Evolutionary conservation across 1,140 invertebrate genomes (phyloP).

Genomic region (Cydia amplana): DNA sequence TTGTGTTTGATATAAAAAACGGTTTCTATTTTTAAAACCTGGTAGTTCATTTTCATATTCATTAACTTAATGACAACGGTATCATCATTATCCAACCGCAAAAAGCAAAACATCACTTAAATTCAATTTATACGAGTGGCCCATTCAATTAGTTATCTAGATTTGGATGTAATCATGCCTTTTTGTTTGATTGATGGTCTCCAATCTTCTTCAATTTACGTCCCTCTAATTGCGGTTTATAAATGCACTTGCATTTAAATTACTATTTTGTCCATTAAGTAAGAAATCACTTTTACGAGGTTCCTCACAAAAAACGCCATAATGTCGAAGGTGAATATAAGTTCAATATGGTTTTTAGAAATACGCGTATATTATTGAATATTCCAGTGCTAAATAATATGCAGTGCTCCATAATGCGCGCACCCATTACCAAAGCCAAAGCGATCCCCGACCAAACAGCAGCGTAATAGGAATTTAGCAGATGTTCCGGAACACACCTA

Average conservation of each 20-base stretch:
- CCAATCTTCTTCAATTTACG: slow-evolving; percentile 58
- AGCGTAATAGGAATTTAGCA: slow-evolving; percentile 28
- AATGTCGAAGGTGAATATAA: neutral
- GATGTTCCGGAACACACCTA: slow-evolving; percentile 36
- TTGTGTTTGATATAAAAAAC: neutral
- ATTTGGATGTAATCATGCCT: slow-evolving; percentile 69
- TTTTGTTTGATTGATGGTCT: slow-evolving; percentile 72
- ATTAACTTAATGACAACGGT: slow-evolving; percentile 23
- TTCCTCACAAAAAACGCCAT: neutral
- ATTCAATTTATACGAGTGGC: slow-evolving; percentile 70
- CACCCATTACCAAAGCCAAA: slow-evolving; percentile 29
- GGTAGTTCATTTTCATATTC: slow-evolving; percentile 18
- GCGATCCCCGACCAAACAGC: slow-evolving; percentile 23
- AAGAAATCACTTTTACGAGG: neutral
- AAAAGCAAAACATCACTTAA: slow-evolving; percentile 62
- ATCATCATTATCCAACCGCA: slow-evolving; percentile 32
- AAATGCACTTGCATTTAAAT: slow-evolving; percentile 43
- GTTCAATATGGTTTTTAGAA: neutral
- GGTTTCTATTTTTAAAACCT: neutral
- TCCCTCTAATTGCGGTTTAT: slow-evolving; percentile 56
- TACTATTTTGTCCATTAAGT: slow-evolving; percentile 42
- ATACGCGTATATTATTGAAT: neutral
- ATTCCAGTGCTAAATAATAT: neutral
- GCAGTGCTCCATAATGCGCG: slow-evolving; percentile 18
- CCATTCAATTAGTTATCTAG: slow-evolving; percentile 73